Evolutionary conservation across 2,113 vertebrate genomes (phyloP), one percentile per base, ranked within the genome.

Genomic region (Phasianus colchicus): DNA sequence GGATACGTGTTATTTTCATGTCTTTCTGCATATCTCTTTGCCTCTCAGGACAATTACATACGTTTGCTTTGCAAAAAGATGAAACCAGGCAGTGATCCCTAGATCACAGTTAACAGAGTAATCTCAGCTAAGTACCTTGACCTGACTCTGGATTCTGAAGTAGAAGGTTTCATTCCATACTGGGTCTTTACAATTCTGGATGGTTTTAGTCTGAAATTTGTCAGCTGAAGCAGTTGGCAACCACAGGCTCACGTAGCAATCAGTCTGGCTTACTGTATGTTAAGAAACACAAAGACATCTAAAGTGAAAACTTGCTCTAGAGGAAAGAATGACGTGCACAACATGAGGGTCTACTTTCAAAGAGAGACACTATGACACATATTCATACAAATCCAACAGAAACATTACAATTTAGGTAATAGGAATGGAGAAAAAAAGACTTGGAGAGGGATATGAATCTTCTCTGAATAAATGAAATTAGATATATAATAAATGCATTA

Each of bases 131-230:
- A 93, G 84, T 97, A 99, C 99, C 98, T 99, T 99, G 55, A 98
- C 97, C 66, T 97, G 96, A 83, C 95, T 96, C 80, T 98, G 98
- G 73, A 99, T 96, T 78, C 98, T 98, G 91, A 98, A 99, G 71
- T 85, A 96, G 92, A 99, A 99, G 10, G 93, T 98, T 95, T 99
- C 98, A 13, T 99, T 98, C 98, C 99, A 99, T 57, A 97, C 96
- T 13, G 99, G 99, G 63, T 97, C 96, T 90, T 95, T 96, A 55
- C 83, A 98, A 34, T 99, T 98, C n/a, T 93, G 58, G 45, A 99
- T 70, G 3, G 97, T 94, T 84, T 93, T 98, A 34, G 99, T 99
- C 73, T 92, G 97, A 84, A 91, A 63, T 50, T 89, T 97, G 13
- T 95, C 74, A 0, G 89, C 55, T 20, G 98, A 98, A 61, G 98